Percentiles rank a stretch among this genome's conserved stretches.
These are phyloP conservation scores for Hydropotes inermis DNA, from an alignment of 2,113 vertebrate genomes.

Conservation along the genomic window DNA sequence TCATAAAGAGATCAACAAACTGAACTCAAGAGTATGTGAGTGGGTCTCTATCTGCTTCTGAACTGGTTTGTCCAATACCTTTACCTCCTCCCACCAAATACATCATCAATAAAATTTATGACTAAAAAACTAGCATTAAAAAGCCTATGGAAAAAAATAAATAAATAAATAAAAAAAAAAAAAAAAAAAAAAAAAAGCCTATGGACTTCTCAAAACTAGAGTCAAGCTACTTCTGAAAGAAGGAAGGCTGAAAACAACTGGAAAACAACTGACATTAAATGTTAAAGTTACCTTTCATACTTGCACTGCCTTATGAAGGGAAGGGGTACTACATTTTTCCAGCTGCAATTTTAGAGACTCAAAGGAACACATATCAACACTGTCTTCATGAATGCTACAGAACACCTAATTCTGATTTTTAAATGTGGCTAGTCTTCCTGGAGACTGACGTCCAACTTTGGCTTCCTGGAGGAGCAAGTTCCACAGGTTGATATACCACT, in stretches of 20 bases:
- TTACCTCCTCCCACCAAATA: background rate
- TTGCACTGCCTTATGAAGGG: background rate
- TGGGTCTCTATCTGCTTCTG: background rate
- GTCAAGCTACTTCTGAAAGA: background rate
- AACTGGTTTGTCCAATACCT: background rate
- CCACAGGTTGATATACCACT: background rate
- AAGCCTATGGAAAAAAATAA: background rate
- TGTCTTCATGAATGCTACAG: background rate
- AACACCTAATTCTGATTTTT: background rate
- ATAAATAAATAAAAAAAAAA: too few relatives aligned
- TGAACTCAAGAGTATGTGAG: background rate
- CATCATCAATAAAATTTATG: background rate
- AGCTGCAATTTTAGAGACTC: background rate
- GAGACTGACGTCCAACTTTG: background rate
- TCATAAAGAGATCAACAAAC: background rate
- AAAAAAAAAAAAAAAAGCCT: too few relatives aligned
- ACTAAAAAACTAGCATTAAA: background rate
- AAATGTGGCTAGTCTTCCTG: background rate
- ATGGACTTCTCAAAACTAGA: background rate
- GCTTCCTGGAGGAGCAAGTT: background rate
- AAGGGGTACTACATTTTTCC: background rate
- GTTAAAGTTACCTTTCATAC: background rate
- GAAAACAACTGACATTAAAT: background rate
- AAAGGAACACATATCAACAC: background rate
- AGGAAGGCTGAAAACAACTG: background rate